Base-by-base conservation (phyloP, 2,888 invertebrate genomes). In the Xanthorhoe spadicearia region DNA sequence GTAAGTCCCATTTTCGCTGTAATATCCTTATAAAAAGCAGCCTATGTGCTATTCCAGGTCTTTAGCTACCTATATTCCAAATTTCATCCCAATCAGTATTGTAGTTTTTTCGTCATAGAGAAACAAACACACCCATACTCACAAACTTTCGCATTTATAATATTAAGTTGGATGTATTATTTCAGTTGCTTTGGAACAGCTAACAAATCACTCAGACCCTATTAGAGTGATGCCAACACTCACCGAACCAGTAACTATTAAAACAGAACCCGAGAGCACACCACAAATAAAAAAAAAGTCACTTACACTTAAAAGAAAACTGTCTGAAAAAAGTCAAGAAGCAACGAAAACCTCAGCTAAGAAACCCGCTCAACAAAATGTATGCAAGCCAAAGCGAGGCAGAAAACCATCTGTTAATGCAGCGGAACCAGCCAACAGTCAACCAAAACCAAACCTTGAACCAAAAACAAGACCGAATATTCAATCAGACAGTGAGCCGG, bases 151-250 rank as follows among this genome's bases (percentile, higher is more conserved):
- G 3, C 3, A 15, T 5, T 15, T 48, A 7, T n/a, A n/a, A n/a
- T n/a, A n/a, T n/a, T n/a, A n/a, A n/a, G n/a, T n/a, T n/a, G n/a
- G n/a, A n/a, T 13, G 13, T 13, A 13, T 35, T 23, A 52, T 66
- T 66, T 43, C 66, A 66, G 66, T 66, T 54, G 66, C 66, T 10
- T 5, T 62, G 50, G 46, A 50, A 13, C 66, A 66, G 46, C 54
- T 66, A 2, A n/a, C 17, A 18, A 57, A 62, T 46, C 6, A 48
- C 15, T 19, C 4, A 1, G 32, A 32, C 13, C 7, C 13, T 51
- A 4, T 23, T 23, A 43, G 6, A 23, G 8, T 32, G 9, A 9
- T 1, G 38, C 10, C 15, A 2, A 15, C 38, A 51, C 23, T 51
- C 1, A 13, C 13, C 4, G n/a, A 18, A 8, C 10, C 46, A 32